A percentile compares a stretch with the other conserved stretches of the same genome.
phyloP scores from a whole-genome alignment of 2,113 vertebrate species.

The Thomomys bottae region DNA sequence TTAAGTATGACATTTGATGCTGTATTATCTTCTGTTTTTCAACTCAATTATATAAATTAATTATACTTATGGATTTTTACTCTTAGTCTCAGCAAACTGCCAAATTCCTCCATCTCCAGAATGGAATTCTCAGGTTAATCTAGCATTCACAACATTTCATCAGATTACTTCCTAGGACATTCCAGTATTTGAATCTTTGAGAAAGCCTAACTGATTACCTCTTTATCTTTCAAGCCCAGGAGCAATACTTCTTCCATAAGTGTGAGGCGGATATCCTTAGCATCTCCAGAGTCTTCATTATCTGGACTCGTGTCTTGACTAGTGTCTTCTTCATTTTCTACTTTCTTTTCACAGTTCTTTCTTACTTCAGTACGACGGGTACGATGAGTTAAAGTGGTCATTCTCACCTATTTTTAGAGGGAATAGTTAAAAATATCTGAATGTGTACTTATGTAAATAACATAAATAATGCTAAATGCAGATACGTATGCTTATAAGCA shows the following conservation, averaged over 20 bases:
- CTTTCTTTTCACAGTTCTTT: slow-evolving; percentile 74
- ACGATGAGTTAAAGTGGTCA: slow-evolving; percentile 89
- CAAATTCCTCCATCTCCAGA: background rate
- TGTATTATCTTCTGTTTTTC: slow-evolving; percentile 31
- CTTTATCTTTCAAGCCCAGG: slow-evolving; percentile 91
- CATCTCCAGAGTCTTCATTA: slow-evolving; percentile 77
- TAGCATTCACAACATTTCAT: background rate
- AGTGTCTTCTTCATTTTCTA: slow-evolving; percentile 72
- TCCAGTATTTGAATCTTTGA: slow-evolving; percentile 8
- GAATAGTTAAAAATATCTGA: slow-evolving; percentile 32
- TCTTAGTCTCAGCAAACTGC: background rate
- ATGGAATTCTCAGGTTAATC: background rate
- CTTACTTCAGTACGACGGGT: slow-evolving; percentile 79
- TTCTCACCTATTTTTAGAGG: slow-evolving; percentile 69
- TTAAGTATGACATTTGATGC: slow-evolving; percentile 20
- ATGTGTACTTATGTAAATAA: slow-evolving; percentile 1
- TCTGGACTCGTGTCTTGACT: slow-evolving; percentile 64
- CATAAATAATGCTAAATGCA: background rate
- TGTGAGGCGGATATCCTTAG: slow-evolving; percentile 89
- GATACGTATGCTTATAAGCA: background rate
- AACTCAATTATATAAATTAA: slow-evolving; percentile 58
- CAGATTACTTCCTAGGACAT: slow-evolving; percentile 34
- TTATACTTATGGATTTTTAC: slow-evolving; percentile 20
- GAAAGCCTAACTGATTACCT: slow-evolving; percentile 81
- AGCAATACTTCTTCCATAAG: slow-evolving; percentile 93